phyloP scores from a whole-genome alignment of 1,140 invertebrate species.

The Holcopasites calliopsidis region DNA sequence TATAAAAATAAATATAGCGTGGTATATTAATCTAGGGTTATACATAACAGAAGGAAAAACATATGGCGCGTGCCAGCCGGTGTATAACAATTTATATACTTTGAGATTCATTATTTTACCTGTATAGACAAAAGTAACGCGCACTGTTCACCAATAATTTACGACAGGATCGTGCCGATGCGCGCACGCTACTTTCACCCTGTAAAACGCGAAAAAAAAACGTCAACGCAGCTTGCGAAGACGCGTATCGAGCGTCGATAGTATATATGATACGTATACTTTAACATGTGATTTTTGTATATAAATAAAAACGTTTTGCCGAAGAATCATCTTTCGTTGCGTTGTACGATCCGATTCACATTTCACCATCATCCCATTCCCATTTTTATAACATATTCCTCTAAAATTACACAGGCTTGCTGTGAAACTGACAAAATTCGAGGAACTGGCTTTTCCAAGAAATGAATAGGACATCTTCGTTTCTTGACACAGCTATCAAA shows the following conservation, averaged over 20 bases:
- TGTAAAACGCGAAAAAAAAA: slow-evolving; percentile 50
- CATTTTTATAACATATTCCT: background rate
- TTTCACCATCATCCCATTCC: background rate
- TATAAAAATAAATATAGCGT: slow-evolving; percentile 69
- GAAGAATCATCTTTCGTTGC: slow-evolving; percentile 29
- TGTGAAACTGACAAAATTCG: too few relatives aligned
- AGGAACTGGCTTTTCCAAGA: too few relatives aligned
- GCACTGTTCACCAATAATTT: slow-evolving; percentile 57
- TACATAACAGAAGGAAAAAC: slow-evolving; percentile 53
- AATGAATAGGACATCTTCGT: too few relatives aligned
- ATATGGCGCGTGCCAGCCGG: slow-evolving; percentile 43
- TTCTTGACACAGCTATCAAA: too few relatives aligned
- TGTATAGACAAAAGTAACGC: slow-evolving; percentile 57
- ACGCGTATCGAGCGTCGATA: slow-evolving; percentile 58
- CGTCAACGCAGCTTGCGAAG: slow-evolving; percentile 34
- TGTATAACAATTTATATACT: slow-evolving; percentile 55
- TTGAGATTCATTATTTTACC: slow-evolving; percentile 52
- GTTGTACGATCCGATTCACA: background rate
- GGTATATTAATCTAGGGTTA: slow-evolving; percentile 67
- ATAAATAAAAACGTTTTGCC: slow-evolving; percentile 73
- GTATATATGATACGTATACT: slow-evolving; percentile 57
- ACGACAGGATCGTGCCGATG: slow-evolving; percentile 54
- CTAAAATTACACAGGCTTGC: background rate
- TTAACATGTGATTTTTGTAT: slow-evolving; percentile 75
- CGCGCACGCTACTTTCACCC: slow-evolving; percentile 48